A percentile compares a stretch with the other conserved stretches of the same genome.
Evolutionary conservation across 2,888 invertebrate species (phyloP).

Genomic region (Megaustenia siamemsis): DNA sequence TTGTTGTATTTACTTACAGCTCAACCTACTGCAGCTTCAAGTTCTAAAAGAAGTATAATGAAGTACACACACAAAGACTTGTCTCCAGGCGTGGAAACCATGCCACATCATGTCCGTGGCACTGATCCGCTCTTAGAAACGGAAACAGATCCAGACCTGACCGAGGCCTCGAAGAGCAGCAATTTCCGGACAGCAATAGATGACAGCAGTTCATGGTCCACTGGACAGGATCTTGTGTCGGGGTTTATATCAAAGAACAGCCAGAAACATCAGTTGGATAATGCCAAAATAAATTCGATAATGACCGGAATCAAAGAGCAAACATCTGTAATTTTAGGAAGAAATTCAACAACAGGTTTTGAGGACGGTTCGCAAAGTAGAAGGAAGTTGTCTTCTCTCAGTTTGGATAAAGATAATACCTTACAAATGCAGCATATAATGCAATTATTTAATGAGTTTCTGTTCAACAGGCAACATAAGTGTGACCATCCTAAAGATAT

Average conservation of each 20-base stretch:
- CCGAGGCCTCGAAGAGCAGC: neutral
- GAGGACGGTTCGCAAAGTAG: neutral
- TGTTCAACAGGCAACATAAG: neutral
- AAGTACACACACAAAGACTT: neutral
- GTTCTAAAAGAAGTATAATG: neutral
- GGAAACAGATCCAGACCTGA: neutral
- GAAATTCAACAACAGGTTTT: neutral
- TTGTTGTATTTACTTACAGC: neutral
- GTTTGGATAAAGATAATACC: neutral
- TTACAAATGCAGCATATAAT: neutral
- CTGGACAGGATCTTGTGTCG: neutral
- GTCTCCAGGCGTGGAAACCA: neutral
- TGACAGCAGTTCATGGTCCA: neutral
- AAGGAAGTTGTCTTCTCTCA: neutral
- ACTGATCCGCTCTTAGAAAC: too few species aligned
- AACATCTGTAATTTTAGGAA: too few species aligned
- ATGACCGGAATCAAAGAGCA: neutral
- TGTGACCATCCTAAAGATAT: neutral
- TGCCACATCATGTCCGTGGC: too few species aligned
- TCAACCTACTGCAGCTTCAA: neutral
- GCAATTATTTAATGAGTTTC: neutral
- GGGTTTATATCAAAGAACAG: neutral
- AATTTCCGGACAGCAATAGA: neutral
- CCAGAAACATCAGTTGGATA: neutral
- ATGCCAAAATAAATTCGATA: neutral